These are phyloP conservation scores for Xanthia icteritia DNA, from an alignment of 2,888 invertebrate species.

Conservation along the genomic window DNA sequence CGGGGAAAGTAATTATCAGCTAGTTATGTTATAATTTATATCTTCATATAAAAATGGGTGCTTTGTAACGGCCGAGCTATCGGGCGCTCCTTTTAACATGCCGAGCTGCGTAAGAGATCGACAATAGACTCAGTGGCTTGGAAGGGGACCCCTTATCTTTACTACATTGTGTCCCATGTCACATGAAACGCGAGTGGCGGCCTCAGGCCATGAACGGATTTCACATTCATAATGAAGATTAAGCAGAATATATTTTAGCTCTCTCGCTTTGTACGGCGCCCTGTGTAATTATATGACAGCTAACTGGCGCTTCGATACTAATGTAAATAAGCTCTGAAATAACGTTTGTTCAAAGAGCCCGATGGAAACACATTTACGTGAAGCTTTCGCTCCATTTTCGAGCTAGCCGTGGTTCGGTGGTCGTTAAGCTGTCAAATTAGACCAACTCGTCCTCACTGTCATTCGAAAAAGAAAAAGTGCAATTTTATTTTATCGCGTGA, in stretches of 20 bases:
- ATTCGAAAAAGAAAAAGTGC: slow-evolving; percentile 82
- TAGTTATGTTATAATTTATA: slow-evolving; percentile 66
- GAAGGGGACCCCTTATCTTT: slow-evolving; percentile 89
- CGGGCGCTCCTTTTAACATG: slow-evolving; percentile 81
- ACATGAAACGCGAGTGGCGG: slow-evolving; percentile 83
- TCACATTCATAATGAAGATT: slow-evolving; percentile 86
- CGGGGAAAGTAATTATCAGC: slow-evolving; percentile 58
- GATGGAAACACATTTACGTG: slow-evolving; percentile 70
- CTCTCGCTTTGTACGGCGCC: slow-evolving; percentile 64
- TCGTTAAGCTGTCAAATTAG: slow-evolving; percentile 85
- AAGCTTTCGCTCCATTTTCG: slow-evolving; percentile 71
- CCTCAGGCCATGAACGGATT: slow-evolving; percentile 83
- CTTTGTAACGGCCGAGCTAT: slow-evolving; percentile 74
- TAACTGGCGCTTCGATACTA: slow-evolving; percentile 68
- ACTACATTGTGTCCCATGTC: slow-evolving; percentile 88
- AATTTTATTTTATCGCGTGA: slow-evolving; percentile 84
- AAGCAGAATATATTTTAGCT: slow-evolving; percentile 74
- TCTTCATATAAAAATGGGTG: slow-evolving; percentile 71
- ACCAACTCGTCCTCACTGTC: slow-evolving; percentile 79
- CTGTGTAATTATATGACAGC: slow-evolving; percentile 67
- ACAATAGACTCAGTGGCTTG: slow-evolving; percentile 88
- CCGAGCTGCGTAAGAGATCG: slow-evolving; percentile 86
- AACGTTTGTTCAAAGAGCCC: slow-evolving; percentile 68
- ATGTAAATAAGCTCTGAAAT: slow-evolving; percentile 69
- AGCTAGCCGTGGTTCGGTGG: slow-evolving; percentile 74